Percentiles rank a stretch among this genome's conserved stretches.
These are phyloP conservation scores for Sminthopsis crassicaudata DNA, from an alignment of 2,113 vertebrate genomes.

Conservation along the genomic window DNA sequence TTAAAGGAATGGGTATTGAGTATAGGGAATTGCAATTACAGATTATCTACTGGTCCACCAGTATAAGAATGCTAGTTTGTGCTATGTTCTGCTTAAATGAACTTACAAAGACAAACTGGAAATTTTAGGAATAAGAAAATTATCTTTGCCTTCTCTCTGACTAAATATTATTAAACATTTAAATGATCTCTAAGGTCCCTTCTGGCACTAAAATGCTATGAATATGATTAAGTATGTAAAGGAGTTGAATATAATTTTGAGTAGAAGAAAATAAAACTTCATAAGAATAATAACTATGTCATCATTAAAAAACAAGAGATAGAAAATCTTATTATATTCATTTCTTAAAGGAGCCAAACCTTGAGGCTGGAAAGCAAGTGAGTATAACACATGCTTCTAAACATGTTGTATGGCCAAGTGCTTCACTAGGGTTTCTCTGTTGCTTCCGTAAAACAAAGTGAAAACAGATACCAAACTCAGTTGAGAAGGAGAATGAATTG, in stretches of 20 bases:
- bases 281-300: not conserved
- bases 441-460: constrained; percentile 26
- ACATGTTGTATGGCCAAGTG: not conserved
- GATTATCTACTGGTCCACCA: not conserved
- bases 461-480: constrained; percentile 29
- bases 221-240: constrained; percentile 31
- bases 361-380: not conserved
- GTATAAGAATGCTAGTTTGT: not conserved
- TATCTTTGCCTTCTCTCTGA: constrained; percentile 33
- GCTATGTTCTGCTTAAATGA: constrained; percentile 30
- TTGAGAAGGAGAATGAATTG: not conserved
- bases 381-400: not conserved
- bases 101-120: constrained; percentile 53
- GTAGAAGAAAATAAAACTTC: constrained; percentile 15
- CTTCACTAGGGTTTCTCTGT: constrained; percentile 10
- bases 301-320: not conserved
- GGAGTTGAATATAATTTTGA: constrained; percentile 19
- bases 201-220: constrained; percentile 37
- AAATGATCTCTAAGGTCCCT: constrained; percentile 48
- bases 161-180: constrained; percentile 61
- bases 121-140: constrained; percentile 61
- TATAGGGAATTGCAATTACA: not conserved
- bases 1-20: not conserved
- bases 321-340: not conserved
- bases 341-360: not conserved